Conservation (phyloP, 2,797 vertebrate species). For the Spondyliosoma cantharus region DNA sequence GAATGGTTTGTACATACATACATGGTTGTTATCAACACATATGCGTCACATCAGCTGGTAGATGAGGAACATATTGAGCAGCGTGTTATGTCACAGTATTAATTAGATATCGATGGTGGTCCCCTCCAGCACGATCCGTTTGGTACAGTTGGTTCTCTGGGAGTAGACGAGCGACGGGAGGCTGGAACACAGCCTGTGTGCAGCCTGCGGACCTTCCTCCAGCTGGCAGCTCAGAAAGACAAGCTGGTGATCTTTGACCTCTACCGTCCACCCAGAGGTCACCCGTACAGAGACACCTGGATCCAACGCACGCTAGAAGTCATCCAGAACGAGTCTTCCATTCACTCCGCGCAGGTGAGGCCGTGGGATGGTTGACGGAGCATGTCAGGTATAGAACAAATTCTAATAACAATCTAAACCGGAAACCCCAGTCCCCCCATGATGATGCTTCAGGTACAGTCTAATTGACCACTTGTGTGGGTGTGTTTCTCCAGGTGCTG, state of each 20-base stretch:
- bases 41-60: background rate
- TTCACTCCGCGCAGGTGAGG: constrained; percentile 87
- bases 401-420: no score
- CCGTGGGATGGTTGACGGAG: background rate
- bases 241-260: constrained; percentile 92
- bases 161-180: constrained; percentile 73
- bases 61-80: background rate
- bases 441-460: no score
- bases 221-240: constrained; percentile 82
- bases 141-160: constrained; percentile 77
- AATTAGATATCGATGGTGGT: constrained; percentile 3
- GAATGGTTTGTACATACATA: background rate
- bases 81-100: constrained; percentile 15
- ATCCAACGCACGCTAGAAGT: constrained; percentile 85
- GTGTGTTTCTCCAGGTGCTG: constrained; percentile 80
- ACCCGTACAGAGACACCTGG: constrained; percentile 88
- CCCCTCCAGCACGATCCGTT: constrained; percentile 86
- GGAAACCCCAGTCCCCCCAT: no score
- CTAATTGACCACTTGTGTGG: background rate
- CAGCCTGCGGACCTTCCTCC: constrained; percentile 85
- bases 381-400: no score
- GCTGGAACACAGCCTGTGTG: constrained; percentile 86
- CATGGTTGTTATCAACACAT: background rate
- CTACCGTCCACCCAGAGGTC: constrained; percentile 84
- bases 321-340: constrained; percentile 80